Percentiles rank a stretch among this genome's conserved stretches.
These are phyloP conservation scores for Aradophagus sp. DNA, from an alignment of 1,140 invertebrate species.

Conservation along the genomic window DNA sequence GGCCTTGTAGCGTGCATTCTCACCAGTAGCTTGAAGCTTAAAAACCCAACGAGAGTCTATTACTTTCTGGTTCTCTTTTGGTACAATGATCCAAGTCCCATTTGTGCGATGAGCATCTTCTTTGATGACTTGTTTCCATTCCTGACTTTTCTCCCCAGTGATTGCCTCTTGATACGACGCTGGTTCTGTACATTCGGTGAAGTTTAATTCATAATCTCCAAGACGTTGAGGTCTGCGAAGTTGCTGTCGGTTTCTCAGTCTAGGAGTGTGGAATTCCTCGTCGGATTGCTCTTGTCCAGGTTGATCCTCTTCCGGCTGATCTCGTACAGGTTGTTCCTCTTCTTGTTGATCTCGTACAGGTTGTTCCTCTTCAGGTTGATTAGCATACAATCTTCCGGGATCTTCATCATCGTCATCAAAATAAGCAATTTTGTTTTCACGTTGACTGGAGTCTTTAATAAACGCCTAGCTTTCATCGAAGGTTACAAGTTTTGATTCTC, in stretches of 20 bases:
- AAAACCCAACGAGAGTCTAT: conserved; percentile 11
- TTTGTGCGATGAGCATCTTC: conserved; percentile 2
- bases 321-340: too few relatives aligned
- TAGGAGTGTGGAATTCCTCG: not conserved
- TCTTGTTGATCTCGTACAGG: too few relatives aligned
- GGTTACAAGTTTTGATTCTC: not conserved
- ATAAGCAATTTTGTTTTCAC: too few relatives aligned
- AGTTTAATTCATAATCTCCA: not conserved
- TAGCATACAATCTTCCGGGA: too few relatives aligned
- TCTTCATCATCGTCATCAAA: too few relatives aligned
- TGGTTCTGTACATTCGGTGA: not conserved
- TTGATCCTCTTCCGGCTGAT: not conserved
- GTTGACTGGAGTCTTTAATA: not conserved
- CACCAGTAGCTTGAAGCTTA: not conserved
- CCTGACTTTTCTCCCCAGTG: not conserved
- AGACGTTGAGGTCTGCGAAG: not conserved
- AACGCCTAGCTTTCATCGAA: not conserved
- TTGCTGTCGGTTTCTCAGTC: not conserved
- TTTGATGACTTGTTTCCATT: conserved; percentile 1
- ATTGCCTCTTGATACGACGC: not conserved
- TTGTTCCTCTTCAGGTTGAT: too few relatives aligned
- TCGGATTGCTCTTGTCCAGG: conserved; percentile 1
- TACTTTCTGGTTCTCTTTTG: not conserved
- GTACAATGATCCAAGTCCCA: conserved; percentile 1
- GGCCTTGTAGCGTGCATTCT: conserved; percentile 1